Percentiles rank a stretch among this genome's conserved stretches.
Evolutionary conservation across 1,140 invertebrate species (phyloP).

Genomic region (Vollenhovia emeryi): DNA sequence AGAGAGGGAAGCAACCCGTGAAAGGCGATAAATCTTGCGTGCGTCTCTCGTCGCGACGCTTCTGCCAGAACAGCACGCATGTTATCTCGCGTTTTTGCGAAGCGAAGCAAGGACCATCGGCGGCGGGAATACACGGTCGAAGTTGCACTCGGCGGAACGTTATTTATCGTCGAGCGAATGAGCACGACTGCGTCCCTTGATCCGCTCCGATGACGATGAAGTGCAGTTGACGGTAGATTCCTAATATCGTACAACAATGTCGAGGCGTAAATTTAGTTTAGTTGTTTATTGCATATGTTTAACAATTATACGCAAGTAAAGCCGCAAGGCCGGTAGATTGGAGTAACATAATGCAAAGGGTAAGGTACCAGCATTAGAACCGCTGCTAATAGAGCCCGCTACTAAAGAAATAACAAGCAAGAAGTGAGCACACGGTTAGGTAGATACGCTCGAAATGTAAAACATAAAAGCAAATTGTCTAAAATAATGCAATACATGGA

Average conservation of each 20-base stretch:
- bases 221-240: not conserved
- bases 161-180: conserved; percentile 40
- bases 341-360: too few relatives aligned
- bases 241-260: not conserved
- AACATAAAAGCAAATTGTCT: too few relatives aligned
- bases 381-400: too few relatives aligned
- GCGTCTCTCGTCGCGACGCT: conserved; percentile 34
- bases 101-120: conserved; percentile 31
- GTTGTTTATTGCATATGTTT: too few relatives aligned
- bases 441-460: too few relatives aligned
- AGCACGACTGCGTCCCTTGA: conserved; percentile 3
- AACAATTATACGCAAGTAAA: too few relatives aligned
- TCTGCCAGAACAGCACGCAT: conserved; percentile 24
- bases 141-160: conserved; percentile 51
- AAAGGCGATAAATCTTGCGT: conserved; percentile 65
- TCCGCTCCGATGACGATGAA: not conserved
- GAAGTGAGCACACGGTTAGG: too few relatives aligned
- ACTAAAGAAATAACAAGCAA: too few relatives aligned
- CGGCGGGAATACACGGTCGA: not conserved
- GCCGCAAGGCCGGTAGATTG: too few relatives aligned
- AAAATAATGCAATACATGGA: too few relatives aligned
- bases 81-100: conserved; percentile 52
- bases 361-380: too few relatives aligned
- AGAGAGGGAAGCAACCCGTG: not conserved
- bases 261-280: too few relatives aligned